These are phyloP conservation scores for Aporophyla nigra DNA, from an alignment of 2,888 invertebrate species.

Conservation along the genomic window DNA sequence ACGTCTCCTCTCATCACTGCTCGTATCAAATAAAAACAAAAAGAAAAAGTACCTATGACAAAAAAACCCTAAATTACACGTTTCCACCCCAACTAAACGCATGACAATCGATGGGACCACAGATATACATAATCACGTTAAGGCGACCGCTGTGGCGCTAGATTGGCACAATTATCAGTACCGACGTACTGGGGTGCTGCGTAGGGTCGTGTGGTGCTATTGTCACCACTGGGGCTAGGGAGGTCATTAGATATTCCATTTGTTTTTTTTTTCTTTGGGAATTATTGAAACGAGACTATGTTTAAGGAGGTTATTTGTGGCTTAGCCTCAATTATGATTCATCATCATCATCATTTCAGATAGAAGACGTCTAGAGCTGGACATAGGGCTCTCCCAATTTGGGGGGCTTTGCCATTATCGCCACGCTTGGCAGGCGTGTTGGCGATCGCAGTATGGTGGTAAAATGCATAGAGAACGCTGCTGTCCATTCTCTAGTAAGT, in stretches of 20 bases:
- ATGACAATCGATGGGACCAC: slow-evolving; percentile 50
- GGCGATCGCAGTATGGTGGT: no score
- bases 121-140: slow-evolving; percentile 68
- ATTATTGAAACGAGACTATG: not conserved
- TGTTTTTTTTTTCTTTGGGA: not conserved
- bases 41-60: not conserved
- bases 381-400: no score
- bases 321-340: no score
- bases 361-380: no score
- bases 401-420: no score
- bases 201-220: slow-evolving; percentile 32
- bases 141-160: slow-evolving; percentile 76
- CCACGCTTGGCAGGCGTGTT: no score
- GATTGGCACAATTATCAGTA: slow-evolving; percentile 82
- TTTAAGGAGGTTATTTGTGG: not conserved
- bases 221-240: slow-evolving; percentile 31
- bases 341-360: no score
- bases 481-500: no score
- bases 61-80: slow-evolving; percentile 31
- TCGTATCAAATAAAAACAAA: not conserved
- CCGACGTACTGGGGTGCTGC: slow-evolving; percentile 37
- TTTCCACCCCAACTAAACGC: slow-evolving; percentile 32
- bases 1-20: no score
- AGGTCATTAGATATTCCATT: slow-evolving; percentile 19
- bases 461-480: no score